Evolutionary conservation across 2,888 invertebrate genomes (phyloP).

Genomic region (Drosophila gaucha): DNA sequence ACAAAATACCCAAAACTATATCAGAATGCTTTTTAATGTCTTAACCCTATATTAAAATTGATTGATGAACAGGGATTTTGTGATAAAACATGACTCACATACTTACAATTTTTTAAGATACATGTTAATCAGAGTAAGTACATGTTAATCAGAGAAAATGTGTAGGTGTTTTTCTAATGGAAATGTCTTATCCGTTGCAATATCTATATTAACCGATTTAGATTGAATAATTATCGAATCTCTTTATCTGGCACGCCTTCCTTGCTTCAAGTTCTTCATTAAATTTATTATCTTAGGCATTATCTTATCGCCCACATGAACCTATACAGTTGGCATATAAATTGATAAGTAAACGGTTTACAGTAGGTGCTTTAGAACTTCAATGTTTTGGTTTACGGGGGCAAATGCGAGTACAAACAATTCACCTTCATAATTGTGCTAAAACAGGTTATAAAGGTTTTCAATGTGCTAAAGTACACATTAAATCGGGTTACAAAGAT

Average conservation of each 20-base stretch:
- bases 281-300: constrained; percentile 1
- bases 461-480: background rate
- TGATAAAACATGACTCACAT: constrained; percentile 17
- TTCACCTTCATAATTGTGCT: background rate
- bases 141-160: background rate
- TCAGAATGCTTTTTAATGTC: background rate
- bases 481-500: background rate
- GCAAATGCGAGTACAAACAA: background rate
- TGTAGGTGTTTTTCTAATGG: background rate
- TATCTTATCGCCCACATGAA: constrained; percentile 32
- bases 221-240: background rate
- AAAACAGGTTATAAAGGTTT: background rate
- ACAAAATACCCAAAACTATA: background rate
- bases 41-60: constrained; percentile 1
- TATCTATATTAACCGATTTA: background rate
- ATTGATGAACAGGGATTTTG: too few relatives aligned
- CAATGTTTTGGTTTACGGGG: constrained; percentile 32
- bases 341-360: constrained; percentile 29
- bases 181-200: background rate
- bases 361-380: constrained; percentile 35
- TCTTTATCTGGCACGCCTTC: background rate
- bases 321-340: background rate
- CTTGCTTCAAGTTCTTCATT: background rate
- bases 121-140: background rate
- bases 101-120: background rate